Evolutionary conservation across 2,113 vertebrate species (phyloP).

Genomic region (Pyrgilauda ruficollis): DNA sequence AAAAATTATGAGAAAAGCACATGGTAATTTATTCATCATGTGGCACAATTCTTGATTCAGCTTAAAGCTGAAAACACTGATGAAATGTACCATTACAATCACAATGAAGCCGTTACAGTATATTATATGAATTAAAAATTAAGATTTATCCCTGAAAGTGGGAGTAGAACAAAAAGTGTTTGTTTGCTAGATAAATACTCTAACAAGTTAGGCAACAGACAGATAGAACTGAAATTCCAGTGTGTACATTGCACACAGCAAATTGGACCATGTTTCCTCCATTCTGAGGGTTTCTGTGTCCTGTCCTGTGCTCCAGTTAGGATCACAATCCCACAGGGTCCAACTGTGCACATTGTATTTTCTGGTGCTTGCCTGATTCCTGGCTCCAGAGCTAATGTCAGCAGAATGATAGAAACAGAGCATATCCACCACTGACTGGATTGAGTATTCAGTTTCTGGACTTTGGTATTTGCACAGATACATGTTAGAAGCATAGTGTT

Average conservation of each 20-base stretch:
- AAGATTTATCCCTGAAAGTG: background rate
- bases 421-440: background rate
- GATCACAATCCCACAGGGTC: background rate
- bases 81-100: background rate
- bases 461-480: background rate
- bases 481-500: background rate
- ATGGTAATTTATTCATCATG: background rate
- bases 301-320: background rate
- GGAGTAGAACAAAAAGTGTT: background rate
- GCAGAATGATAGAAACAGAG: background rate
- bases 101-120: background rate
- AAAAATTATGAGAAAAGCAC: background rate
- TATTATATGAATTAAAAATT: background rate
- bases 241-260: background rate
- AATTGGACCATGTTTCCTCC: background rate
- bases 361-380: background rate
- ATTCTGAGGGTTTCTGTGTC: background rate
- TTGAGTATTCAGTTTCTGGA: background rate
- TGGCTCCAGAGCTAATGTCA: background rate
- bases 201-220: background rate
- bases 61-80: background rate
- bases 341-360: rapidly evolving
- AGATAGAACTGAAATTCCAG: background rate
- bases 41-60: background rate
- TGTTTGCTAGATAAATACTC: background rate